phyloP scores from a whole-genome alignment of 2,888 invertebrate species.

The Frankliniella intonsa region DNA sequence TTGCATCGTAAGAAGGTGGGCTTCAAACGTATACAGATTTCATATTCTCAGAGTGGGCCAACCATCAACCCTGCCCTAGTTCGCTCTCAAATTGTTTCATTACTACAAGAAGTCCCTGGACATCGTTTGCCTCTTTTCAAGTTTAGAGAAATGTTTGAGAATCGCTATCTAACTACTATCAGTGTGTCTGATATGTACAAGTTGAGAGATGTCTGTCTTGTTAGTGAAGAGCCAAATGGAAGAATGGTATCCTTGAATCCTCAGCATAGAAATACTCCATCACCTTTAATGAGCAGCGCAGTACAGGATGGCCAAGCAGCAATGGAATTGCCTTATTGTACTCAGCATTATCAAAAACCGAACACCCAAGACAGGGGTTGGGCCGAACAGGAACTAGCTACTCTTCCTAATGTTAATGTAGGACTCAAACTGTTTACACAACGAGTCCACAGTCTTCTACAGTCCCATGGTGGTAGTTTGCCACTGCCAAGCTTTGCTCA shows the following conservation, averaged over 20 bases:
- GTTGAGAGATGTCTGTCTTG: constrained; percentile 70
- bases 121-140: constrained; percentile 72
- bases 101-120: constrained; percentile 65
- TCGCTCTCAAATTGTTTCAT: constrained; percentile 45
- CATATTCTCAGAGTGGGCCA: constrained; percentile 60
- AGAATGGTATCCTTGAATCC: constrained; percentile 64
- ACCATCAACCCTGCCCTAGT: constrained; percentile 57
- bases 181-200: constrained; percentile 67
- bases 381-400: constrained; percentile 66
- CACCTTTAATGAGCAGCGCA: constrained; percentile 42
- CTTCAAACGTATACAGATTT: constrained; percentile 72
- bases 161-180: constrained; percentile 69
- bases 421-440: constrained; percentile 58
- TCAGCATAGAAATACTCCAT: constrained; percentile 55
- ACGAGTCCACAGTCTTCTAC: constrained; percentile 63
- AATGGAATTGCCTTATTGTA: not conserved
- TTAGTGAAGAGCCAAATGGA: constrained; percentile 65
- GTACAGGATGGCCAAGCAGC: not conserved
- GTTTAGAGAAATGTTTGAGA: constrained; percentile 77
- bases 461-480: constrained; percentile 69
- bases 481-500: constrained; percentile 75
- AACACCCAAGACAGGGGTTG: constrained; percentile 59
- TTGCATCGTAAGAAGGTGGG: constrained; percentile 78
- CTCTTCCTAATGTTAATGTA: constrained; percentile 57
- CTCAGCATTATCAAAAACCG: constrained; percentile 36